Conservation (phyloP, 1,140 invertebrate genomes). For the Frieseomelitta varia region DNA sequence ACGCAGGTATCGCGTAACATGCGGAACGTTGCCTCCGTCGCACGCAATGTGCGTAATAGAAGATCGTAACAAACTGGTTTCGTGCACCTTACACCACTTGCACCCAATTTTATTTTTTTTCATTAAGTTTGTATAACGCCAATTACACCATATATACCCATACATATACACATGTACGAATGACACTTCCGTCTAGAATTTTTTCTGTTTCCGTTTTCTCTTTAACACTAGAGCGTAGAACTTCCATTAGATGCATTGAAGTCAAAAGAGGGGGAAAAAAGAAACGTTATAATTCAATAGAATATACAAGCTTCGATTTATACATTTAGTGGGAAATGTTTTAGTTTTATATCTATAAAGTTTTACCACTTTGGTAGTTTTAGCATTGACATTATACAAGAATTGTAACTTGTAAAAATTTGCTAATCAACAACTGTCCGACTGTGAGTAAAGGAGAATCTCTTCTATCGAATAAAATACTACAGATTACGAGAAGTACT, state of each 20-base stretch:
- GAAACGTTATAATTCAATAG: too few species aligned
- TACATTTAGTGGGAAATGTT: too few species aligned
- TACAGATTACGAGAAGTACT: too few species aligned
- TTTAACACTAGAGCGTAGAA: not conserved
- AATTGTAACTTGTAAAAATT: not conserved
- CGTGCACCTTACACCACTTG: slow-evolving; percentile 27
- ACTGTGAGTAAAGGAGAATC: too few species aligned
- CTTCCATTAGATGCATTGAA: too few species aligned
- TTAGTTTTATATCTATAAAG: too few species aligned
- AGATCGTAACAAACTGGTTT: slow-evolving; percentile 59
- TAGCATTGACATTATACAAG: too few species aligned
- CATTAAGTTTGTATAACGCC: slow-evolving; percentile 71
- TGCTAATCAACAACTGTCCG: not conserved
- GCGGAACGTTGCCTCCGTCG: slow-evolving; percentile 17
- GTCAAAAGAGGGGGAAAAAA: too few species aligned
- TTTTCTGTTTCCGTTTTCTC: not conserved
- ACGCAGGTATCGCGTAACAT: slow-evolving; percentile 46
- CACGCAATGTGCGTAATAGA: slow-evolving; percentile 56
- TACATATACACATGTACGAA: not conserved
- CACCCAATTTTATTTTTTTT: slow-evolving; percentile 57
- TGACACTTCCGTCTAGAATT: not conserved
- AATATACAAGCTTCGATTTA: too few species aligned
- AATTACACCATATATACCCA: slow-evolving; percentile 71
- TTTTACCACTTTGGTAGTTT: too few species aligned
- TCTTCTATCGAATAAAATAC: too few species aligned